These are phyloP conservation scores for Copidosoma floridanum DNA, from an alignment of 1,140 invertebrate species.

Conservation along the genomic window DNA sequence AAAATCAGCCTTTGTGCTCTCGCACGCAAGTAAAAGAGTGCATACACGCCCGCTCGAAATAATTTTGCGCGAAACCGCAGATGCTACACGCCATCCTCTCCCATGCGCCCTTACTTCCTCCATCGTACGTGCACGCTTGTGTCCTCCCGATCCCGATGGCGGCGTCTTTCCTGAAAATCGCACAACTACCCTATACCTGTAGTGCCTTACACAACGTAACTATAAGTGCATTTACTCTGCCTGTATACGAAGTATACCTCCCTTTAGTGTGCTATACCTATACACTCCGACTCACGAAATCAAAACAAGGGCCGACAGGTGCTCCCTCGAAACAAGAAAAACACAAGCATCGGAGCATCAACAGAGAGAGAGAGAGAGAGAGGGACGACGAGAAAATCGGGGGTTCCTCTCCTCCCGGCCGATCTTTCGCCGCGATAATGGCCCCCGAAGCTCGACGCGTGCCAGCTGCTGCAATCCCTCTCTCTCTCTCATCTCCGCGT, in stretches of 20 bases:
- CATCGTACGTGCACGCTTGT: no score
- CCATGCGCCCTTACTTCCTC: no score
- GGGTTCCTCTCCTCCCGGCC: not conserved
- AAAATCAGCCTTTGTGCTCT: no score
- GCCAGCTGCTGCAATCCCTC: constrained; percentile 23
- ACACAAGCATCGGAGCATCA: not conserved
- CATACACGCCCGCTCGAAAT: constrained; percentile 5
- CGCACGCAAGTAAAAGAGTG: no score
- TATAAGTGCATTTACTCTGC: no score
- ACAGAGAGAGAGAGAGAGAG: not conserved
- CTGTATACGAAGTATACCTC: no score
- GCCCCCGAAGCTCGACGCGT: constrained; percentile 18
- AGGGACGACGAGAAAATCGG: constrained; percentile 16
- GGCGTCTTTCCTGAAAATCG: constrained; percentile 15
- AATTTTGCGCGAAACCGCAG: constrained; percentile 18
- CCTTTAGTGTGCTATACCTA: no score
- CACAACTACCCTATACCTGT: not conserved
- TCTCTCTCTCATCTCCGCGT: not conserved
- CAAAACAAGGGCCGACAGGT: constrained; percentile 23
- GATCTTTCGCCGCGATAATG: constrained; percentile 19
- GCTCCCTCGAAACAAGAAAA: constrained; percentile 17
- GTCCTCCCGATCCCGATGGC: no score
- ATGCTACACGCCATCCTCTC: constrained; percentile 7
- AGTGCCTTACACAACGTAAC: no score
- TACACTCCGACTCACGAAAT: constrained; percentile 1